Evolutionary conservation across 53 echinoderm and acorn worm genomes (phyloP), one percentile per base, ranked within the genome.

Genomic region (Echinarachnius parma): DNA sequence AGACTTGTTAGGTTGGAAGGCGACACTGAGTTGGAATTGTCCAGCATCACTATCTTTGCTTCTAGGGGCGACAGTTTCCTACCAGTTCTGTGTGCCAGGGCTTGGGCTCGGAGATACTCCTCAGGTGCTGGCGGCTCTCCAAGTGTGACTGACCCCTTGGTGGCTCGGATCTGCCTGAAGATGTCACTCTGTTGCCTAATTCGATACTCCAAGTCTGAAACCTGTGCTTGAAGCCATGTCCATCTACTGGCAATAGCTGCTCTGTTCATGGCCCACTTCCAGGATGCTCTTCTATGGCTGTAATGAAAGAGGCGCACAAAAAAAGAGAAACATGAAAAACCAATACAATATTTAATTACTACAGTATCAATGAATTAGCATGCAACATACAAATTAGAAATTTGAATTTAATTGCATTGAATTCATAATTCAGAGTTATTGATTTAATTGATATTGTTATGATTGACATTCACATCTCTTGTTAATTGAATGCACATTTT

Each of bases 211-310:
- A 90, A 77, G 68, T 91, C 91, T 25, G 90, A 91, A 9, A 90
- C 96, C 63, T 95, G 96, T 8, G 96, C 96, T 63, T 95, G 96
- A 26, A 95, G 86, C 96, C 96, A 95, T 10, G 96, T 95, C 96
- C 96, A 94, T 22, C 82, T 81, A 44, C 87, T 84, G 23, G 90
- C 96, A 66, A 91, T 81, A 28, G 90, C 82, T 45, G 96, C 87
- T 62, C 96, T 77, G 48, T 90, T 85, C 52, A 75, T 76, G 0
- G 93, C 93, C 96, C 96, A 95, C 61, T 91, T 90, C 96, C 96
- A 90, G 7, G 87, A 79, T 45, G 96, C 90, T 64, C 96, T 59
- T 46, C 78, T 87, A 66, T 95, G 90, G 53, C 96, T 95, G 82
- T n/a, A 50, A 66, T 60, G 27, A 26, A n/a, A n/a, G n/a, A n/a